Evolutionary conservation across 2,888 invertebrate genomes (phyloP).

Genomic region (Invenusta paracnida): DNA sequence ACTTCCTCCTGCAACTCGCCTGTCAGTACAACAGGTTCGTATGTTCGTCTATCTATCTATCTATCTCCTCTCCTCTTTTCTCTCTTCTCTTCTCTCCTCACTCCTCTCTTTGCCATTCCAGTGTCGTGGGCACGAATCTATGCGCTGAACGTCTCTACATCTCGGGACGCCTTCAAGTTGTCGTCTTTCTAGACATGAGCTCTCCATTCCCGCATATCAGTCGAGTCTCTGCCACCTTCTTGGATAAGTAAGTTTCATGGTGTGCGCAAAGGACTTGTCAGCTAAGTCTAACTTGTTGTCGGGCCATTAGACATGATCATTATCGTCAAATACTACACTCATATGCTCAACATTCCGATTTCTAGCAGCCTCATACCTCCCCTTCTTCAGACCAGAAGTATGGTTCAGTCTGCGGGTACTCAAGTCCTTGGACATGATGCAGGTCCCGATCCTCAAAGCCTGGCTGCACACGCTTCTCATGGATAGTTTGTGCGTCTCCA

Average conservation of each 20-base stretch:
- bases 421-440: conserved; percentile 64
- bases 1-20: not conserved
- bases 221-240: conserved; percentile 62
- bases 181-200: conserved; percentile 62
- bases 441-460: conserved; percentile 63
- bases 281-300: too few relatives aligned
- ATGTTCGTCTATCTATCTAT: too few relatives aligned
- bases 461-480: conserved; percentile 65
- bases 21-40: not conserved
- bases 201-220: conserved; percentile 64
- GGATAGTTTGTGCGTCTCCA: conserved; percentile 61
- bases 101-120: too few relatives aligned
- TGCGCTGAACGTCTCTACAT: conserved; percentile 63
- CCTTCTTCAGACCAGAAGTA: conserved; percentile 63
- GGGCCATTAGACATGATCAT: too few relatives aligned
- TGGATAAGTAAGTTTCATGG: conserved; percentile 59
- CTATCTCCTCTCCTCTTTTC: too few relatives aligned
- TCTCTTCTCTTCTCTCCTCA: too few relatives aligned
- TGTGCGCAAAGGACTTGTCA: too few relatives aligned
- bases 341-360: too few relatives aligned
- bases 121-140: conserved; percentile 47
- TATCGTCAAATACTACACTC: too few relatives aligned
- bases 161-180: conserved; percentile 62
- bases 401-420: conserved; percentile 64
- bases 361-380: too few relatives aligned